Percentiles rank a stretch among this genome's conserved stretches.
Evolutionary conservation across 1,140 invertebrate species (phyloP).

Genomic region (Tetranychus cinnabarinus): DNA sequence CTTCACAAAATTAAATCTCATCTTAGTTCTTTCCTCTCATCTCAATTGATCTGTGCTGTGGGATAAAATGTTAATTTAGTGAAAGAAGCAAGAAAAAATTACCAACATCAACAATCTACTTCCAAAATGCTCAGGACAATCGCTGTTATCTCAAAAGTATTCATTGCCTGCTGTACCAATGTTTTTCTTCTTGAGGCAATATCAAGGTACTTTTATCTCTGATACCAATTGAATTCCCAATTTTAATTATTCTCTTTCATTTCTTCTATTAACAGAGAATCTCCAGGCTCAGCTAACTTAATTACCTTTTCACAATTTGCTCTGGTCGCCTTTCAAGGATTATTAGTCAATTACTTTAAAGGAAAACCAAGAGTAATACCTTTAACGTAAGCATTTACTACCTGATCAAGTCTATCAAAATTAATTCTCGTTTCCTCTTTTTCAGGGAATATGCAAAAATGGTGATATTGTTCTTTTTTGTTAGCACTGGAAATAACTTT

Average conservation of each 20-base stretch:
- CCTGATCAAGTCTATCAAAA: no score
- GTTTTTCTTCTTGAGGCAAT: background rate
- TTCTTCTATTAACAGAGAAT: background rate
- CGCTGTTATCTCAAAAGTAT: background rate
- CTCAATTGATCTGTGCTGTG: background rate
- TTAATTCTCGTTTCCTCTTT: conserved; percentile 12
- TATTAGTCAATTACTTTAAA: conserved; percentile 72
- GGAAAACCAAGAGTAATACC: conserved; percentile 36
- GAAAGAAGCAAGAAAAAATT: no score
- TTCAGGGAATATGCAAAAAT: conserved; percentile 55
- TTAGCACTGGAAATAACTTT: conserved; percentile 85
- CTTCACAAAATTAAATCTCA: background rate
- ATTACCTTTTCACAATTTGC: conserved; percentile 82
- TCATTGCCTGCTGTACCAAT: background rate
- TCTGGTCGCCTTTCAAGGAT: conserved; percentile 72
- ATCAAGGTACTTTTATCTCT: background rate
- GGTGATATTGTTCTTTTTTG: conserved; percentile 70
- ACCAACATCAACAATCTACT: no score
- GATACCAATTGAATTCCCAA: background rate
- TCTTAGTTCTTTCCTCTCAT: background rate
- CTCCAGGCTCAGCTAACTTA: conserved; percentile 64
- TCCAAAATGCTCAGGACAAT: no score
- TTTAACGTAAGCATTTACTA: conserved; percentile 13
- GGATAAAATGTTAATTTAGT: background rate
- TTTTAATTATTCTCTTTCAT: background rate